Evolutionary conservation across 2,888 invertebrate species (phyloP).

Genomic region (Xestia rhomboidea): DNA sequence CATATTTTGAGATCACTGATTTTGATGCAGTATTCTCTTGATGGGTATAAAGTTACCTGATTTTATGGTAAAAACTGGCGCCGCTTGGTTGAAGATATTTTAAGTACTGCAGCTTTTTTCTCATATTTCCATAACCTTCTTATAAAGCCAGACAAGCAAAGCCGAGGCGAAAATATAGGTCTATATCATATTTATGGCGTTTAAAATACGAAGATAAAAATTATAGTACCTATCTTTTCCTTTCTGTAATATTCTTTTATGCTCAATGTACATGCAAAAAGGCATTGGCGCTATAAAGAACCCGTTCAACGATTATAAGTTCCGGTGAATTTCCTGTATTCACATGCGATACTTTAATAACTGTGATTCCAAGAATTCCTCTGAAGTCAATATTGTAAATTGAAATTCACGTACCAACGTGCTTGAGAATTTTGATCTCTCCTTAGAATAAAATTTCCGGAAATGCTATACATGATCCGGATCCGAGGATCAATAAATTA

Average conservation of each 20-base stretch:
- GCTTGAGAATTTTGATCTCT: not conserved
- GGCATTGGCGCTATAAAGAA: slow-evolving; percentile 22
- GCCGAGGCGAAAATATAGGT: not conserved
- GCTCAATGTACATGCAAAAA: slow-evolving; percentile 27
- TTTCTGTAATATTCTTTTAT: slow-evolving; percentile 18
- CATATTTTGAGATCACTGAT: slow-evolving; percentile 54
- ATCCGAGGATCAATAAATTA: slow-evolving; percentile 36
- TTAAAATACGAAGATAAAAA: slow-evolving; percentile 13
- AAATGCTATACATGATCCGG: slow-evolving; percentile 20
- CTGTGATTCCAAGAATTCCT: slow-evolving; percentile 23
- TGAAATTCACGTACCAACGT: slow-evolving; percentile 5
- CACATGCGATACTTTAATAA: slow-evolving; percentile 39
- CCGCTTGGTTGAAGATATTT: slow-evolving; percentile 35
- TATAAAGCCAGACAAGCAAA: not conserved
- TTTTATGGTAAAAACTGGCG: slow-evolving; percentile 37
- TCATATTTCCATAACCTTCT: slow-evolving; percentile 1
- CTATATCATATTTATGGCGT: slow-evolving; percentile 8
- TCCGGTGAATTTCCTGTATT: slow-evolving; percentile 52
- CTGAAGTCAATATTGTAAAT: slow-evolving; percentile 1
- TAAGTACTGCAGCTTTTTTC: slow-evolving; percentile 35
- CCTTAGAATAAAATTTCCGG: slow-evolving; percentile 20
- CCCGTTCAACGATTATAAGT: slow-evolving; percentile 52
- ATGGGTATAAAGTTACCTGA: slow-evolving; percentile 52
- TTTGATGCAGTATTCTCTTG: slow-evolving; percentile 58
- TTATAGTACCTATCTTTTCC: slow-evolving; percentile 17